These are phyloP conservation scores for Drosophila nr. perissopoda DNA, from an alignment of 2,888 invertebrate species.

Conservation along the genomic window DNA sequence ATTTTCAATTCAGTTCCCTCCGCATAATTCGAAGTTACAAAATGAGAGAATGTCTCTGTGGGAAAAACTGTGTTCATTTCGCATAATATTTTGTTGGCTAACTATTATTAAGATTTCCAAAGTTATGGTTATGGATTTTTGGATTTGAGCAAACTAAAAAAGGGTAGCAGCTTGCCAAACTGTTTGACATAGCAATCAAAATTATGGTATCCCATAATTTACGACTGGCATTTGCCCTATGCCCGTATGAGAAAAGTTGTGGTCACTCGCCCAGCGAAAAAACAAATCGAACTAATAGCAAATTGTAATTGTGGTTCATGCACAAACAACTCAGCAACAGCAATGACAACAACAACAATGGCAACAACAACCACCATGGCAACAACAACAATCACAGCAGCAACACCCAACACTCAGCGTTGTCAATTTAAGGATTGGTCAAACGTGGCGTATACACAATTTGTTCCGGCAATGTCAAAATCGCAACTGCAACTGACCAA, in stretches of 20 bases:
- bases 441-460: slow-evolving; percentile 73
- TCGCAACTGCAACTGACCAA: slow-evolving; percentile 36
- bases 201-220: slow-evolving; percentile 14
- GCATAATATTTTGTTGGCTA: background rate
- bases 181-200: slow-evolving; percentile 14
- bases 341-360: slow-evolving; percentile 8
- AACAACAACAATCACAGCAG: slow-evolving; percentile 25
- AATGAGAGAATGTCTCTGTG: background rate
- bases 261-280: slow-evolving; percentile 7
- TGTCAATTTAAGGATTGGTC: slow-evolving; percentile 75
- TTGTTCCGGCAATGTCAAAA: slow-evolving; percentile 51
- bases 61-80: background rate
- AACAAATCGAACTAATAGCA: slow-evolving; percentile 22
- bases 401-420: slow-evolving; percentile 58
- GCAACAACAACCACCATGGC: slow-evolving; percentile 9
- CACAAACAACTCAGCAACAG: slow-evolving; percentile 10
- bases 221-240: slow-evolving; percentile 4
- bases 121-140: background rate
- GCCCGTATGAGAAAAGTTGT: slow-evolving; percentile 5
- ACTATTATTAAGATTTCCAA: background rate
- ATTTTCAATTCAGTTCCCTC: background rate
- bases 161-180: background rate
- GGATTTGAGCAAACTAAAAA: background rate
- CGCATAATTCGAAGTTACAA: background rate
- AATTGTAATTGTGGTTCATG: slow-evolving; percentile 47